phyloP scores from a whole-genome alignment of 2,888 invertebrate genomes.

The Noctua comes region DNA sequence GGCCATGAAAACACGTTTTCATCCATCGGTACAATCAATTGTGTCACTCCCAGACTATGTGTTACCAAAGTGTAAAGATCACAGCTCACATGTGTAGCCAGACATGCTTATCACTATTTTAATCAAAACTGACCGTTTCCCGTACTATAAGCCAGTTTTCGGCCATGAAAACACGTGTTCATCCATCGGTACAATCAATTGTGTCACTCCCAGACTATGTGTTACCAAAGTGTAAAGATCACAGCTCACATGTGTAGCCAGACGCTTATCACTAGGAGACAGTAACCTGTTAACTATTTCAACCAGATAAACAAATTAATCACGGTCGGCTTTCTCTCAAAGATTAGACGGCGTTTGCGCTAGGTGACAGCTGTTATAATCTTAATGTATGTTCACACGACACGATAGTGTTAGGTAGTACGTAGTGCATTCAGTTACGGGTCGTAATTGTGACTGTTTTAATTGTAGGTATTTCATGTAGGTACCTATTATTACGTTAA shows the following conservation, averaged over 20 bases:
- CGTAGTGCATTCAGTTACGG: neutral
- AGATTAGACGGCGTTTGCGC: constrained; percentile 5
- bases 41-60: neutral
- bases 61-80: constrained; percentile 12
- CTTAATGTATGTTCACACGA: constrained; percentile 5
- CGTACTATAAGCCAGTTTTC: neutral
- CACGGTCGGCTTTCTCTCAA: constrained; percentile 19
- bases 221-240: constrained; percentile 12
- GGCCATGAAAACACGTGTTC: neutral
- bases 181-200: neutral
- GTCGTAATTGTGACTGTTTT: neutral
- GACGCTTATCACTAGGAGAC: constrained; percentile 28
- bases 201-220: neutral
- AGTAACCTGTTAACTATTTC: constrained; percentile 8
- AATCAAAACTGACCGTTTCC: neutral
- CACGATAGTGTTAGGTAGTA: neutral
- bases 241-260: constrained; percentile 11
- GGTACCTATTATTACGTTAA: neutral
- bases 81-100: constrained; percentile 11
- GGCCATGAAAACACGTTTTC: neutral
- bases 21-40: neutral
- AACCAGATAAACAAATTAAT: constrained; percentile 23
- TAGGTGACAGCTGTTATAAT: constrained; percentile 6
- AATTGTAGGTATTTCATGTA: neutral
- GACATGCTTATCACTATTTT: constrained; percentile 25